Conservation (phyloP, 37 sponge, comb jelly and placozoan species). For the Halichondria panicea region DNA sequence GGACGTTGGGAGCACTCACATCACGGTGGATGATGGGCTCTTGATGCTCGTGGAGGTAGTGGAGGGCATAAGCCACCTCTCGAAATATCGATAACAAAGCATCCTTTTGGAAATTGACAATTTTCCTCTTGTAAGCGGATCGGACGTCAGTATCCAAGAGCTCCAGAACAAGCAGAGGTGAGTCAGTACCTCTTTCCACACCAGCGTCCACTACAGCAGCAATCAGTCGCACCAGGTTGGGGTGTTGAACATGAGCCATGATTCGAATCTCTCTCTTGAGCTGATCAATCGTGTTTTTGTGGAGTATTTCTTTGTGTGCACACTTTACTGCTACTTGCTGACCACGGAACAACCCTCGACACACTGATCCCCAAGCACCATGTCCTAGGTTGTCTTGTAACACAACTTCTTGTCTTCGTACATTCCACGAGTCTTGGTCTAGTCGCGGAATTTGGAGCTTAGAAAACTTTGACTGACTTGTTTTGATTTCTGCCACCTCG, state of each 20-base stretch:
- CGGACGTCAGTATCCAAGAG: constrained; percentile 66
- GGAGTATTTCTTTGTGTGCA: constrained; percentile 32
- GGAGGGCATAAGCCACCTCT: constrained; percentile 63
- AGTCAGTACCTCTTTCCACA: not conserved
- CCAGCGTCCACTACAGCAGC: constrained; percentile 46
- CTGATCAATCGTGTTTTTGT: not conserved
- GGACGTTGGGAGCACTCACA: constrained; percentile 76
- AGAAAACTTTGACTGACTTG: too few relatives aligned
- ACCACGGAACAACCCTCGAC: constrained; percentile 43
- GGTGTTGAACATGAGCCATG: constrained; percentile 46
- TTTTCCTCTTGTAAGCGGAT: constrained; percentile 26
- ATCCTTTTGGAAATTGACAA: too few relatives aligned
- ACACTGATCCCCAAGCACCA: constrained; percentile 69
- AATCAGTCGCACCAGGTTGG: constrained; percentile 66
- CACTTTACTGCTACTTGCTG: constrained; percentile 70
- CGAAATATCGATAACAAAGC: constrained; percentile 5
- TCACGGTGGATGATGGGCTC: constrained; percentile 79
- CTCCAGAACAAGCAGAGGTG: constrained; percentile 65
- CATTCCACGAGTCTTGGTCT: not conserved
- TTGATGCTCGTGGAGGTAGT: constrained; percentile 61
- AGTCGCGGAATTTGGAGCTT: too few relatives aligned
- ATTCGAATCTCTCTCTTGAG: constrained; percentile 58
- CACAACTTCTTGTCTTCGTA: constrained; percentile 10
- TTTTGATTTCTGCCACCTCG: too few relatives aligned
- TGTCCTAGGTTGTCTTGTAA: constrained; percentile 29